Percentiles rank a stretch among this genome's conserved stretches.
Conservation (phyloP, 2,113 vertebrate genomes). For the Porphyrio hochstetteri region DNA sequence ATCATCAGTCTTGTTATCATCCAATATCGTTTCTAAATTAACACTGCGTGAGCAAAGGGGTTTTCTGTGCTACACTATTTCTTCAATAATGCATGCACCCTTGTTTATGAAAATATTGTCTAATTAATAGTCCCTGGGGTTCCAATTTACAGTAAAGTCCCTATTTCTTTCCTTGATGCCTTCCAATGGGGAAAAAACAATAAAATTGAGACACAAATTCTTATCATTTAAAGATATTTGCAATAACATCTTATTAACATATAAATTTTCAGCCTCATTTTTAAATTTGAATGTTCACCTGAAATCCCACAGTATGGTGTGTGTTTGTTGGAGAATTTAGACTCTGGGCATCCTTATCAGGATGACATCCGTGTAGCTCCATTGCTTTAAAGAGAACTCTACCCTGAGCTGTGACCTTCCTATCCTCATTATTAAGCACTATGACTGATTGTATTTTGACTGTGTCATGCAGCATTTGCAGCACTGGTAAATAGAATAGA, state of each 20-base stretch:
- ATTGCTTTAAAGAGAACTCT: neutral
- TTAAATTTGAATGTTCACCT: neutral
- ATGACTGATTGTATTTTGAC: neutral
- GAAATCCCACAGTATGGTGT: neutral
- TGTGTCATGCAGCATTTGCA: neutral
- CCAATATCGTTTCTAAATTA: conserved; percentile 16
- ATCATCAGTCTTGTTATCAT: neutral
- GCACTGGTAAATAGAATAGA: neutral
- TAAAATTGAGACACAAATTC: neutral
- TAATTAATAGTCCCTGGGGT: neutral
- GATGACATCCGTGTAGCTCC: neutral
- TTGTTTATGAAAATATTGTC: neutral
- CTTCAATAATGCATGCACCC: neutral
- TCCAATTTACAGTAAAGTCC: neutral
- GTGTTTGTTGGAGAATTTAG: neutral
- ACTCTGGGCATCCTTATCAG: neutral
- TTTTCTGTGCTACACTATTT: neutral
- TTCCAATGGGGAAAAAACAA: neutral
- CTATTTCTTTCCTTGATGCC: neutral
- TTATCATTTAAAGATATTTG: neutral
- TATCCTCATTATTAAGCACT: neutral
- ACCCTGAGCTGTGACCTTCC: neutral
- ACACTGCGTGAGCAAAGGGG: neutral
- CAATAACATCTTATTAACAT: neutral
- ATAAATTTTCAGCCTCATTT: neutral